A percentile compares a stretch with the other conserved stretches of the same genome.
Evolutionary conservation across 1,140 invertebrate genomes (phyloP).

Genomic region (Drosophila tani): DNA sequence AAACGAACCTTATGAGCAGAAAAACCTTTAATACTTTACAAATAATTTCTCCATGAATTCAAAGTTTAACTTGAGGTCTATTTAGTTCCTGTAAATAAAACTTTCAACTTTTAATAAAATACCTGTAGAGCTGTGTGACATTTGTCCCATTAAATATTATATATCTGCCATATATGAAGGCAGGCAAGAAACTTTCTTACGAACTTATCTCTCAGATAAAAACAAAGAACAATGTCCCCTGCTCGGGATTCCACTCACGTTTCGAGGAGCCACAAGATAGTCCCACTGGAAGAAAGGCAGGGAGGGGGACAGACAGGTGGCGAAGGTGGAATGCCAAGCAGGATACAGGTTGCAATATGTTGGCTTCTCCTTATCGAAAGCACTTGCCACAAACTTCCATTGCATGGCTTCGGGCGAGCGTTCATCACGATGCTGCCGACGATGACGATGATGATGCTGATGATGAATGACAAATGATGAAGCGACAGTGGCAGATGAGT

Average conservation of each 20-base stretch:
- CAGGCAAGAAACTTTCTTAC: not conserved
- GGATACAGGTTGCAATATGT: slow-evolving; percentile 16
- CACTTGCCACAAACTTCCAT: slow-evolving; percentile 8
- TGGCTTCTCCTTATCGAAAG: not conserved
- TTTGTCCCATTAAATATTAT: not conserved
- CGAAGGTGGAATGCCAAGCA: not conserved
- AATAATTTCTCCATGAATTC: too few species aligned
- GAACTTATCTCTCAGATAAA: slow-evolving; percentile 2
- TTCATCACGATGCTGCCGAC: not conserved
- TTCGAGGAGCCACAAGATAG: slow-evolving; percentile 2
- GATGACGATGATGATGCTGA: slow-evolving; percentile 4
- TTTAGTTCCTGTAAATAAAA: too few species aligned
- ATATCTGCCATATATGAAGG: not conserved
- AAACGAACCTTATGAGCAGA: too few species aligned
- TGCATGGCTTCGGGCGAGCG: slow-evolving; percentile 4
- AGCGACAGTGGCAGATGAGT: slow-evolving; percentile 1
- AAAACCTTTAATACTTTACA: too few species aligned
- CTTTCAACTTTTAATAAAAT: not conserved
- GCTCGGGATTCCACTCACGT: slow-evolving; percentile 1
- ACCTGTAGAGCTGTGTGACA: not conserved
- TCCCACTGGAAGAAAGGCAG: not conserved
- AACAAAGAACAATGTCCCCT: not conserved
- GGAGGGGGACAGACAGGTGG: slow-evolving; percentile 1
- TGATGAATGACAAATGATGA: slow-evolving; percentile 31
- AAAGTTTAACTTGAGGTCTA: too few species aligned